Conservation (phyloP, 64 coral and sea anemone species). For the Actinia equina region DNA sequence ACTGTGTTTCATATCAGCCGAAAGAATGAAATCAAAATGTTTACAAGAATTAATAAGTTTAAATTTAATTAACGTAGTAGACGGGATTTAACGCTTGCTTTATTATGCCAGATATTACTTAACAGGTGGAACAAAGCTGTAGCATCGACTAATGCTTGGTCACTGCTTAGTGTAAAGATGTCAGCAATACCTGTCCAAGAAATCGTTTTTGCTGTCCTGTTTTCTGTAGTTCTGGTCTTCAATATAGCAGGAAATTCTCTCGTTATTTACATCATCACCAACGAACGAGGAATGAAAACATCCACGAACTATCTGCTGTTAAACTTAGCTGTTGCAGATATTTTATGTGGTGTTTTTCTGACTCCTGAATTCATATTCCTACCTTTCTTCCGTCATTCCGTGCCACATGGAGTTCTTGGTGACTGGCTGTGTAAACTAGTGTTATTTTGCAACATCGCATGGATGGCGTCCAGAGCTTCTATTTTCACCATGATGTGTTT, state of each 20-base stretch:
- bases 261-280: slow-evolving; percentile 14
- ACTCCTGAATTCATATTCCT: background rate
- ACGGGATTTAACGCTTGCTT: no score
- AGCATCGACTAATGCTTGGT: background rate
- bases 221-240: background rate
- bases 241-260: no score
- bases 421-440: background rate
- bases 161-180: no score
- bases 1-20: no score
- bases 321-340: background rate
- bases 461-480: background rate
- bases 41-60: no score
- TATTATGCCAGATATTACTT: no score
- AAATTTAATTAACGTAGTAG: no score
- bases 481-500: slow-evolving; percentile 2
- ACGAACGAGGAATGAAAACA: background rate
- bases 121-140: no score
- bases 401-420: background rate
- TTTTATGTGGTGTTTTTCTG: background rate
- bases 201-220: background rate
- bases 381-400: background rate
- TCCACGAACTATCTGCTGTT: slow-evolving; percentile 1
- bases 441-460: background rate
- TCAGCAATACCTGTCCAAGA: no score
- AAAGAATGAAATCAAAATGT: no score